Evolutionary conservation across 2,888 invertebrate genomes (phyloP).

Genomic region (Euspilapteryx auroguttella): DNA sequence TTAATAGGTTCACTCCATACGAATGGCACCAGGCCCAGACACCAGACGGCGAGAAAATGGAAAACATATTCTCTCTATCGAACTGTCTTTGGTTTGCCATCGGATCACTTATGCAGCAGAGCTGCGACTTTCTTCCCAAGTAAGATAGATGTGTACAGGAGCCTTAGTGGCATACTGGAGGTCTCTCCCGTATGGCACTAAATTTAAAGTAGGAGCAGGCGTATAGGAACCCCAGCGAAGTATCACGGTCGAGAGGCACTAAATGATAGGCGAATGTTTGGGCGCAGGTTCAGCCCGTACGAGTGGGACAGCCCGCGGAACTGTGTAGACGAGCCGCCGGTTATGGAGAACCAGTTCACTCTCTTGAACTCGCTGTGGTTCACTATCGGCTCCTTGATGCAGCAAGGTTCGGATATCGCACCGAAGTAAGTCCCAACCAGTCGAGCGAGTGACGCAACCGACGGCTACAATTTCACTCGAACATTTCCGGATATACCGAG

Average conservation of each 20-base stretch:
- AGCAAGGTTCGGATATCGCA: slow-evolving; percentile 91
- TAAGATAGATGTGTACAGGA: slow-evolving; percentile 43
- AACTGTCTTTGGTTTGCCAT: slow-evolving; percentile 99
- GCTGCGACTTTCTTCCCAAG: slow-evolving; percentile 94
- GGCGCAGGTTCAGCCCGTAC: slow-evolving; percentile 84
- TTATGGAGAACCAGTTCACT: slow-evolving; percentile 88
- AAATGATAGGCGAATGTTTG: slow-evolving; percentile 37
- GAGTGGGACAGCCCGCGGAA: slow-evolving; percentile 91
- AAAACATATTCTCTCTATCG: slow-evolving; percentile 89
- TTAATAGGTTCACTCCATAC: slow-evolving; percentile 87
- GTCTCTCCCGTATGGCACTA: too few species aligned
- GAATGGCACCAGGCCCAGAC: slow-evolving; percentile 94
- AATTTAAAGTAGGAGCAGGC: too few species aligned
- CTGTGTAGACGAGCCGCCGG: slow-evolving; percentile 82
- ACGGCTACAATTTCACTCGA: slow-evolving; percentile 17
- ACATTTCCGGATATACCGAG: slow-evolving; percentile 4
- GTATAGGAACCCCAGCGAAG: slow-evolving; percentile 50
- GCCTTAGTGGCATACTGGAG: neutral
- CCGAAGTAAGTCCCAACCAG: slow-evolving; percentile 73
- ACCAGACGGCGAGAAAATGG: slow-evolving; percentile 81
- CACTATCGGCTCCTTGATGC: slow-evolving; percentile 90
- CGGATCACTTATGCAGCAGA: slow-evolving; percentile 93
- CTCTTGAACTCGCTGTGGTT: slow-evolving; percentile 94
- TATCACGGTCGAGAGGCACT: slow-evolving; percentile 14
- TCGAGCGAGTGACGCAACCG: slow-evolving; percentile 15